Evolutionary conservation across 2,888 invertebrate genomes (phyloP), one percentile per base, ranked within the genome.

Genomic region (Chorisops tibialis): DNA sequence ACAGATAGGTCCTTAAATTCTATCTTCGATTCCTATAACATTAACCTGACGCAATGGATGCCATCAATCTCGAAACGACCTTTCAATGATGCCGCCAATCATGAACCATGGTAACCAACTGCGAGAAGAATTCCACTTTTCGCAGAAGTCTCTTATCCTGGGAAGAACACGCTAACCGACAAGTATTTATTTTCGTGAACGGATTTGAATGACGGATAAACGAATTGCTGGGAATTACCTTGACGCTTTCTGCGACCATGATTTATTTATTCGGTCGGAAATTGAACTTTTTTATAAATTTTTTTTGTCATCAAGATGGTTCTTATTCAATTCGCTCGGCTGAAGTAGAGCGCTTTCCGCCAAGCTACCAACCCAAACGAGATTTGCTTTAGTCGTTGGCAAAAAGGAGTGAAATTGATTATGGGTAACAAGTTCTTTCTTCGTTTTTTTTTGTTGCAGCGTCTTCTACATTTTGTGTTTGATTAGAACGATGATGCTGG

Each of bases 211-310:
- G 62, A 65, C 65, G 60, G 62, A 35, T 21, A 58, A 62, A 58
- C 51, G 51, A 61, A 61, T 61, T 61, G 61, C 39, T 61, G 21
- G 45, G 38, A 61, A 61, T 61, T 61, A 61, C 61, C 59, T 43
- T 16, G 35, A 45, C 56, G 56, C 22, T 52, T 45, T 56, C 24
- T 24, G 22, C 43, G 35, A 56, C 45, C 58, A 59, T 67, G 66
- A 66, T 67, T 67, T 66, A 67, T 64, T 66, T 66, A 64, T 66
- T 67, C 67, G 66, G 65, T 65, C 66, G 67, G 67, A 67, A 67
- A 66, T 66, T 66, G 67, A 66, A 67, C 48, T 61, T 64, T 61
- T 58, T 61, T 43, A 24, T 21, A 21, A 2, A 9, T 41, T n/a
- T 11, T 54, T 12, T 18, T 12, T 22, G 24, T 30, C 56, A 56